These are phyloP conservation scores for Macropis europaea DNA, from an alignment of 2,888 invertebrate genomes.

Conservation along the genomic window DNA sequence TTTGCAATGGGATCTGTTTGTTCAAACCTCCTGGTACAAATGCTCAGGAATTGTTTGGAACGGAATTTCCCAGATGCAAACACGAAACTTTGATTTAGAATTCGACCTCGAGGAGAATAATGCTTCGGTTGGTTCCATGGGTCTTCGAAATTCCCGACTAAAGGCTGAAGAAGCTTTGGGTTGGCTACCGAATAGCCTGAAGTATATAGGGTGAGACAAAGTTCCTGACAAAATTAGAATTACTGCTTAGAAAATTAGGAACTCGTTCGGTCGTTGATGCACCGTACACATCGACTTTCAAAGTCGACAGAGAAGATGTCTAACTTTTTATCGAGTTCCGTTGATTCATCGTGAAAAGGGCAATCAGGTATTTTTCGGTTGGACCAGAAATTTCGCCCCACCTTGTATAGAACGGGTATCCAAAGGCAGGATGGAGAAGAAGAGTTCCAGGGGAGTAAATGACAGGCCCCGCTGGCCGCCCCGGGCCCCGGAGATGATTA, in stretches of 20 bases:
- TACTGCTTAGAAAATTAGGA: too few species aligned
- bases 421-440: slow-evolving; percentile 49
- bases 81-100: slow-evolving; percentile 48
- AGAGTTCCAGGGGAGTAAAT: slow-evolving; percentile 68
- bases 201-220: too few species aligned
- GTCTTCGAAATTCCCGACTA: slow-evolving; percentile 30
- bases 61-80: neutral
- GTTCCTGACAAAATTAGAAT: too few species aligned
- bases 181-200: slow-evolving; percentile 62
- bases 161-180: slow-evolving; percentile 29
- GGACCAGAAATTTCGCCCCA: too few species aligned
- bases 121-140: slow-evolving; percentile 12
- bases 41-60: neutral
- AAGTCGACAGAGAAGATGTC: too few species aligned
- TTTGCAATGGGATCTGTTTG: too few species aligned
- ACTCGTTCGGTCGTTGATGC: too few species aligned
- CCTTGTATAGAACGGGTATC: slow-evolving; percentile 34
- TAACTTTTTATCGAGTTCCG: too few species aligned
- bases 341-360: too few species aligned
- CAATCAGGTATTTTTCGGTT: too few species aligned
- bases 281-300: too few species aligned
- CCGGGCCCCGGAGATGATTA: slow-evolving; percentile 69
- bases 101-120: slow-evolving; percentile 35
- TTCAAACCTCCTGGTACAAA: too few species aligned
- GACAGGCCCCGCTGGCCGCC: slow-evolving; percentile 68